Percentiles rank a stretch among this genome's conserved stretches.
Evolutionary conservation across 2,888 invertebrate species (phyloP).

Genomic region (Patella depressa): DNA sequence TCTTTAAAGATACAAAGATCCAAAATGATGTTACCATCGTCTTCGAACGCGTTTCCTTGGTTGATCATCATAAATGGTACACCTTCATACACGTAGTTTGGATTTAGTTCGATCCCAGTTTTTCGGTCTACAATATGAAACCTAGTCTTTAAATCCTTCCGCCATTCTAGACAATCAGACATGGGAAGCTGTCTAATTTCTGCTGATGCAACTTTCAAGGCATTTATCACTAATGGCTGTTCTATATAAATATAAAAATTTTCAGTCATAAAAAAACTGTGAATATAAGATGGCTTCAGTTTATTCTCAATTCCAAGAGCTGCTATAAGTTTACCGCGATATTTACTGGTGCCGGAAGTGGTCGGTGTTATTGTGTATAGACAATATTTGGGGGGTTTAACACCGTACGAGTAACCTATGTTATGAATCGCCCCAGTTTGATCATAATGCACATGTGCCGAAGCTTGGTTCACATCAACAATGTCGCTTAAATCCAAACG

Average conservation of each 20-base stretch:
- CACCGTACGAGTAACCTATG: constrained; percentile 15
- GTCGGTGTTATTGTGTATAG: neutral
- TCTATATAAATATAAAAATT: constrained; percentile 19
- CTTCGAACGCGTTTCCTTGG: constrained; percentile 8
- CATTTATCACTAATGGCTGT: constrained; percentile 18
- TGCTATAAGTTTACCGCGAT: neutral
- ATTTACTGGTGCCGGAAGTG: neutral
- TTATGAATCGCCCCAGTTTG: neutral
- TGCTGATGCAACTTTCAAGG: constrained; percentile 12
- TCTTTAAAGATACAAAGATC: neutral
- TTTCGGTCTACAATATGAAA: constrained; percentile 15
- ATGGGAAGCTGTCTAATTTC: constrained; percentile 2
- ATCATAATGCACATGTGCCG: constrained; percentile 16
- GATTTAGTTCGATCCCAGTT: constrained; percentile 5
- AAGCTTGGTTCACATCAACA: constrained; percentile 10
- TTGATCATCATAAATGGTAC: constrained; percentile 13
- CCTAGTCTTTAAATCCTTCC: neutral
- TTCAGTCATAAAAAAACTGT: constrained; percentile 19
- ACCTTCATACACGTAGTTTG: constrained; percentile 2
- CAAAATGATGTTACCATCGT: neutral
- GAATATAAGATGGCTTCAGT: constrained; percentile 17
- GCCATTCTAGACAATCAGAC: constrained; percentile 16
- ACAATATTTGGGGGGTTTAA: constrained; percentile 17
- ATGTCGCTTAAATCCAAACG: neutral
- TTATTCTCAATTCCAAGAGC: neutral